Conservation (phyloP, 2,113 vertebrate genomes). For the Grantiella picta region DNA sequence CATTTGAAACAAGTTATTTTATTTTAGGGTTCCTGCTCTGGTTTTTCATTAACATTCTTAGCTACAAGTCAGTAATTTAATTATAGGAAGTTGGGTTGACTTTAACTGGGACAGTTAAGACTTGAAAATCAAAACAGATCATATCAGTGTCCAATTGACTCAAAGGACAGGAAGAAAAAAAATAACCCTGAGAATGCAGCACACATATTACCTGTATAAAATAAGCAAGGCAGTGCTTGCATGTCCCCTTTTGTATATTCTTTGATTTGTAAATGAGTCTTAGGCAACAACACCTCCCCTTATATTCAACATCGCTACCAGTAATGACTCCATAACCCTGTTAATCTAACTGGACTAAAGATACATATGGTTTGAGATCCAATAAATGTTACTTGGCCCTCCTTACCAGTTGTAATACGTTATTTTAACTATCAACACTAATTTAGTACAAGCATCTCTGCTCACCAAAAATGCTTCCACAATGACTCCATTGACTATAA, state of each 20-base stretch:
- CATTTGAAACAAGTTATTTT: not conserved
- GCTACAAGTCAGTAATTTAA: not conserved
- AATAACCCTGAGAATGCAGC: not conserved
- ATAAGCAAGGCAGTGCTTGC: not conserved
- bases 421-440: not conserved
- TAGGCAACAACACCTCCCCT: not conserved
- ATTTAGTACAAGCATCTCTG: not conserved
- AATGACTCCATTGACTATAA: not conserved
- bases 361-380: not conserved
- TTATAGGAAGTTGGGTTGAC: not conserved
- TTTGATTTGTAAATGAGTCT: not conserved
- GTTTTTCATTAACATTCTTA: not conserved
- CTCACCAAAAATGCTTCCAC: not conserved
- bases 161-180: not conserved
- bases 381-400: not conserved
- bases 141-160: not conserved
- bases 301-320: not conserved
- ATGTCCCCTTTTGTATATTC: not conserved
- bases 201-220: not conserved
- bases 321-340: not conserved
- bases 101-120: not conserved
- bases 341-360: not conserved
- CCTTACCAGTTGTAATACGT: not conserved
- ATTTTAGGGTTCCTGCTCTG: not conserved
- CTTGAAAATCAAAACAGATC: not conserved